Evolutionary conservation across 2,888 invertebrate species (phyloP).

Genomic region (Macrosiphum euphorbiae): DNA sequence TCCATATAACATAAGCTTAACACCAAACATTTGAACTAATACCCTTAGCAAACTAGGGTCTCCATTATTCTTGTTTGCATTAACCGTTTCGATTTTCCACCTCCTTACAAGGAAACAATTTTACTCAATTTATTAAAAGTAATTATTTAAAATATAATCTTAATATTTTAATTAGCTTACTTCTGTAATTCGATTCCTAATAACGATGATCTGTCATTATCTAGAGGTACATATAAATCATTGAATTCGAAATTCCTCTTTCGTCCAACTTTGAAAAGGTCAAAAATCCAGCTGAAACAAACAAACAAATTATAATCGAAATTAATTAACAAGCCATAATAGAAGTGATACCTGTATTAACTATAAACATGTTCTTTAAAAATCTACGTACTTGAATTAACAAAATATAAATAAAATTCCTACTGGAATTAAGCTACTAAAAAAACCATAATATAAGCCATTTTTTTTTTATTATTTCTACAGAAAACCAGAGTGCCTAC

Average conservation of each 20-base stretch:
- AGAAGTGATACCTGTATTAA: background rate
- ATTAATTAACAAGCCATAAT: background rate
- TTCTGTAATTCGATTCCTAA: slow-evolving; percentile 79
- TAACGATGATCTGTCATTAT: slow-evolving; percentile 77
- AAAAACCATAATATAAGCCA: background rate
- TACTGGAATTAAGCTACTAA: background rate
- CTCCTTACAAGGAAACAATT: slow-evolving; percentile 69
- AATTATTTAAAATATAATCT: background rate
- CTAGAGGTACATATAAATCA: slow-evolving; percentile 81
- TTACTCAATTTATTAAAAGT: background rate
- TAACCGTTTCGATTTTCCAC: slow-evolving; percentile 76
- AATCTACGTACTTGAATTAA: background rate
- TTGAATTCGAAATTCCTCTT: slow-evolving; percentile 79
- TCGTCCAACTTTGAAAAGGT: slow-evolving; percentile 82
- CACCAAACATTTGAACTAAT: slow-evolving; percentile 76
- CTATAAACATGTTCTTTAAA: background rate
- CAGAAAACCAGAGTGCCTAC: too few species aligned
- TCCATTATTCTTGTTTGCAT: slow-evolving; percentile 71
- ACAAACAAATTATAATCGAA: background rate
- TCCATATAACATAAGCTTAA: slow-evolving; percentile 76
- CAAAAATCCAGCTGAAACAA: slow-evolving; percentile 79
- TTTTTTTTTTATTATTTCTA: background rate
- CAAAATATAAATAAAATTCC: background rate
- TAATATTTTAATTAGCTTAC: slow-evolving; percentile 70
- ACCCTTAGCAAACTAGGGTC: slow-evolving; percentile 76